A percentile compares a stretch with the other conserved stretches of the same genome.
These are phyloP conservation scores for Polydrusus cervinus DNA, from an alignment of 2,888 invertebrate genomes.

Conservation along the genomic window DNA sequence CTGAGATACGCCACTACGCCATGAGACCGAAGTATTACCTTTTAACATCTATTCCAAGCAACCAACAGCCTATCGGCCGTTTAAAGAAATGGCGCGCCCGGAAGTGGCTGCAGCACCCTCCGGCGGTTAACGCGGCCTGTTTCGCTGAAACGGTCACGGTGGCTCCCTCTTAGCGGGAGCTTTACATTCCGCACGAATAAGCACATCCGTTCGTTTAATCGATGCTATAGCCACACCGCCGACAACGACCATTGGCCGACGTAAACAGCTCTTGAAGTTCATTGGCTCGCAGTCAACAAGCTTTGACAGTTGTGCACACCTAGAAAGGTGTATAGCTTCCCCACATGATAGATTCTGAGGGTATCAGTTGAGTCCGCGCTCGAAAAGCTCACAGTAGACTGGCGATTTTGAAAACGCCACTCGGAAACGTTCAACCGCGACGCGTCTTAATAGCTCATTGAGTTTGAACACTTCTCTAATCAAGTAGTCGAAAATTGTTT, in stretches of 20 bases:
- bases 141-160: conserved; percentile 60
- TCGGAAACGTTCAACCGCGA: conserved; percentile 48
- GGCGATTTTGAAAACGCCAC: conserved; percentile 55
- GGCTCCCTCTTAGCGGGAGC: conserved; percentile 70
- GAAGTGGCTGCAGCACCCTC: conserved; percentile 59
- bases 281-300: conserved; percentile 57
- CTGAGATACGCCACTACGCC: too few species aligned
- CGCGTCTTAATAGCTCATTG: conserved; percentile 60
- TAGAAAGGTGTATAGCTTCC: conserved; percentile 66
- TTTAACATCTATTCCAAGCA: background rate
- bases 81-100: conserved; percentile 56
- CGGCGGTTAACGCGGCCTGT: conserved; percentile 57
- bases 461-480: conserved; percentile 63
- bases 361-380: conserved; percentile 58
- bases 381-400: conserved; percentile 58
- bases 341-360: conserved; percentile 48
- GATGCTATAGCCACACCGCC: conserved; percentile 62
- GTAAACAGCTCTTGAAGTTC: conserved; percentile 37
- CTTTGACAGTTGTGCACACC: conserved; percentile 69
- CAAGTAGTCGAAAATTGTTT: conserved; percentile 64
- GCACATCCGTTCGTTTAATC: conserved; percentile 64
- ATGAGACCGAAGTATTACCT: too few species aligned
- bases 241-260: conserved; percentile 57
- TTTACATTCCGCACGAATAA: conserved; percentile 69
- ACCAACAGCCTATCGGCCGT: conserved; percentile 29